Base-by-base conservation (phyloP, 2,888 invertebrate species). In the Acrobasis consociella region DNA sequence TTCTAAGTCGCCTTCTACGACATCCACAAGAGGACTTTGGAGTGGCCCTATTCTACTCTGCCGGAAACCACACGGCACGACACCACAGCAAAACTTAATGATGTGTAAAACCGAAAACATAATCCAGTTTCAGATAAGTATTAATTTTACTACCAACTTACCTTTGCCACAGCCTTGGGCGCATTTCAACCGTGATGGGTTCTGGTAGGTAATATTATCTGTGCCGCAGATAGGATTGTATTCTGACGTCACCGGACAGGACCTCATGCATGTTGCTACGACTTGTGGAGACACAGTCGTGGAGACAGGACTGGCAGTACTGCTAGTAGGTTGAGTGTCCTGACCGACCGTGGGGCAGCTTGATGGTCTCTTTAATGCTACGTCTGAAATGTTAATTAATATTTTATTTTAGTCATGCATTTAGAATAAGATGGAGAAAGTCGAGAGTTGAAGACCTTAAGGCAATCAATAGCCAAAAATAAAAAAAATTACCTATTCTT, bases 161-260 rank as follows among this genome's bases (percentile, higher is more conserved):
- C 93, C 77, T 63, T 77, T 69, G 51, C 93, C 93, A 74, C 93
- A 93, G 17, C 59, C 64, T 63, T 73, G 75, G 11, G 90, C 91
- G 69, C 93, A 93, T 13, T 73, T 71, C 51, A 93, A 70, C 17
- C 83, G 76, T 17, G 83, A 84, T 9, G 77, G 79, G 65, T 93
- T 93, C 49, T 68, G 71, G 66, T 93, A 93, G 1, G 86, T 88
- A 1, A 83, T 68, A 1, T 80, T 70, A 65, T 93, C 82, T 15
- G 84, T 76, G 2, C 91, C 93, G 67, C 93, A 93, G 5, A 93
- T 86, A 3, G 93, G 93, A 65, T 83, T 87, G 66, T 86, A 89
- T 65, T 87, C 80, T 0, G 80, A 60, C 0, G 89, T 86, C 42
- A 82, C 79, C 0, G 75, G 75, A 65, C 93, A 93, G 13, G 56